phyloP scores from a whole-genome alignment of 2,797 vertebrate genomes.

The Emydoidea blandingii region DNA sequence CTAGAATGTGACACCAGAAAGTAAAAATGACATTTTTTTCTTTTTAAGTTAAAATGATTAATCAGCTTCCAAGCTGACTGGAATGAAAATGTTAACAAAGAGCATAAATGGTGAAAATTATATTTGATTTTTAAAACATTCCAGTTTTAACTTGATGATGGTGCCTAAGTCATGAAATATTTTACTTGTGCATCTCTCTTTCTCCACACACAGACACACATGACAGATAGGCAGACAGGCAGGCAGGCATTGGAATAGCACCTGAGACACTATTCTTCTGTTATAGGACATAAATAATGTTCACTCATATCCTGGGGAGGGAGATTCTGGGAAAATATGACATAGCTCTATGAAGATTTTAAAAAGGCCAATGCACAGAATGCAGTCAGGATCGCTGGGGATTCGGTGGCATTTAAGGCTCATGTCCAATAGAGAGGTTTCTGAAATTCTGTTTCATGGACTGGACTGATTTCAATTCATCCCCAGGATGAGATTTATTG shows the following conservation, averaged over 20 bases:
- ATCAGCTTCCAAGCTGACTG: not conserved
- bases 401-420: not conserved
- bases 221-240: too few species aligned
- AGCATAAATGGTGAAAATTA: not conserved
- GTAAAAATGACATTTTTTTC: not conserved
- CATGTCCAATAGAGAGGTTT: accelerated
- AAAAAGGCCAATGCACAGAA: accelerated
- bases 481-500: not conserved
- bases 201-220: not conserved
- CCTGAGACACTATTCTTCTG: not conserved
- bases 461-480: not conserved
- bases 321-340: not conserved
- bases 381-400: not conserved
- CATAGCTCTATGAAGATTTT: not conserved
- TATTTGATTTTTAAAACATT: not conserved
- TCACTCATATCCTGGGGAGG: not conserved
- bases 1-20: not conserved
- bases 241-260: too few species aligned
- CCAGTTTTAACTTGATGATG: not conserved
- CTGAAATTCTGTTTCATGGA: not conserved
- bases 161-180: not conserved
- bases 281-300: not conserved
- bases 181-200: not conserved
- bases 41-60: not conserved
- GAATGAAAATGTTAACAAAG: not conserved